Evolutionary conservation across 2,113 vertebrate genomes (phyloP).

Genomic region (Apistogramma diplotaenia): DNA sequence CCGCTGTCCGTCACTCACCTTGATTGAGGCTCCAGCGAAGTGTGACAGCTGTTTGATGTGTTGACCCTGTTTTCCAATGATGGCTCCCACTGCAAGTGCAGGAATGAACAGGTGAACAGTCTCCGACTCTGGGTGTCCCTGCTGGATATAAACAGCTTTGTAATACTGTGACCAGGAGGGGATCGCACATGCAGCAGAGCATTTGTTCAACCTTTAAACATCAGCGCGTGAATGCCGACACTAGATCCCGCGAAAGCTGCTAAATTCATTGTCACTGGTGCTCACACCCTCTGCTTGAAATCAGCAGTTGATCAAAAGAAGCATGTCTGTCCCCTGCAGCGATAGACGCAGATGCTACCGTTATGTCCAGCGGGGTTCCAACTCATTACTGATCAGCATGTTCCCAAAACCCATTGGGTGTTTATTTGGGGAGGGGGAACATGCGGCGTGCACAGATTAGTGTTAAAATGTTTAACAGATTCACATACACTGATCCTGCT

Average conservation of each 20-base stretch:
- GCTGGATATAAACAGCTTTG: constrained; percentile 24
- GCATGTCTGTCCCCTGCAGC: neutral
- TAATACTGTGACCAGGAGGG: neutral
- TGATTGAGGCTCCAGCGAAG: constrained; percentile 97
- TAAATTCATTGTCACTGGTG: neutral
- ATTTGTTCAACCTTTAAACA: neutral
- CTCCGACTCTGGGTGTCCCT: constrained; percentile 89
- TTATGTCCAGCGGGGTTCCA: neutral
- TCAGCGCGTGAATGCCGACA: neutral
- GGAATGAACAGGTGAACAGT: constrained; percentile 98
- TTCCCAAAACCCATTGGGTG: neutral
- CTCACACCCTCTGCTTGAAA: neutral
- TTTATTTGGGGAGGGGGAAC: neutral
- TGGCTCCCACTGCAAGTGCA: constrained; percentile 94
- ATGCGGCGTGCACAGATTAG: neutral
- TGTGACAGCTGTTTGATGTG: constrained; percentile 99
- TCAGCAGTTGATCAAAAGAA: neutral
- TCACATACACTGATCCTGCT: neutral
- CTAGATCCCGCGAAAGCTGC: neutral
- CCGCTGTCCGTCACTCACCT: constrained; percentile 76
- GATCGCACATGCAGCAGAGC: neutral
- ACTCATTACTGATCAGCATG: neutral
- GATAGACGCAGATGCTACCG: neutral
- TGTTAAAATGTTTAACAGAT: neutral
- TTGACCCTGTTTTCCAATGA: constrained; percentile 98